A percentile compares a stretch with the other conserved stretches of the same genome.
phyloP scores from a whole-genome alignment of 1,140 invertebrate species.

The Bombus sibiricus region DNA sequence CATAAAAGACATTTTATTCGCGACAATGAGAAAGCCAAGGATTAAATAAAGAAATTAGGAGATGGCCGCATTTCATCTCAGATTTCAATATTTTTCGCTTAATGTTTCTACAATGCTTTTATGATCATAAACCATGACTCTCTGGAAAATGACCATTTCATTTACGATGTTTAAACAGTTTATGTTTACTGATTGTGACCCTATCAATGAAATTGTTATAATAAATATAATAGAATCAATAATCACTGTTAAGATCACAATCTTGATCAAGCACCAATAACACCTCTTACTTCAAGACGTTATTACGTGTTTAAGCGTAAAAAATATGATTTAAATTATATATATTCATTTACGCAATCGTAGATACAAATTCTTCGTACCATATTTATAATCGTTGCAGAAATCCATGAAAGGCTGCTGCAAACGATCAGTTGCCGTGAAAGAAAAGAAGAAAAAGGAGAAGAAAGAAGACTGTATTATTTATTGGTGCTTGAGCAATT shows the following conservation, averaged over 20 bases:
- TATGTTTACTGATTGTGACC: conserved; percentile 46
- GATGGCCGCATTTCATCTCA: conserved; percentile 80
- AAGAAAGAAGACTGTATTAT: background rate
- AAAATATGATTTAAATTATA: conserved; percentile 34
- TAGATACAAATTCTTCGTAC: background rate
- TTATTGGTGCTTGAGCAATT: conserved; percentile 65
- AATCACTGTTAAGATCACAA: conserved; percentile 66
- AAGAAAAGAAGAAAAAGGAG: background rate
- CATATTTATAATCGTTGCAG: conserved; percentile 25
- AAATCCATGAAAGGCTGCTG: background rate
- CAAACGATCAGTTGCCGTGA: background rate
- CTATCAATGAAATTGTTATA: conserved; percentile 63
- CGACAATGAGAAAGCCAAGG: conserved; percentile 67
- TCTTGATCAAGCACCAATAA: conserved; percentile 69
- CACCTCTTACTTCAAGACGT: conserved; percentile 4
- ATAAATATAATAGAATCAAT: conserved; percentile 62
- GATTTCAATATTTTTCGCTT: conserved; percentile 59
- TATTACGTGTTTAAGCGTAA: conserved; percentile 26
- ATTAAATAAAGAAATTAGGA: conserved; percentile 69
- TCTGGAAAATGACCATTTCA: conserved; percentile 66
- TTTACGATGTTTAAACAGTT: conserved; percentile 49
- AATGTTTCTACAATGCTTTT: conserved; percentile 49
- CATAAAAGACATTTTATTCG: conserved; percentile 66
- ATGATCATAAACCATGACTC: conserved; percentile 60
- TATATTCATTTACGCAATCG: background rate